Base-by-base conservation (phyloP, 2,888 invertebrate genomes). In the Encarsia formosa region DNA sequence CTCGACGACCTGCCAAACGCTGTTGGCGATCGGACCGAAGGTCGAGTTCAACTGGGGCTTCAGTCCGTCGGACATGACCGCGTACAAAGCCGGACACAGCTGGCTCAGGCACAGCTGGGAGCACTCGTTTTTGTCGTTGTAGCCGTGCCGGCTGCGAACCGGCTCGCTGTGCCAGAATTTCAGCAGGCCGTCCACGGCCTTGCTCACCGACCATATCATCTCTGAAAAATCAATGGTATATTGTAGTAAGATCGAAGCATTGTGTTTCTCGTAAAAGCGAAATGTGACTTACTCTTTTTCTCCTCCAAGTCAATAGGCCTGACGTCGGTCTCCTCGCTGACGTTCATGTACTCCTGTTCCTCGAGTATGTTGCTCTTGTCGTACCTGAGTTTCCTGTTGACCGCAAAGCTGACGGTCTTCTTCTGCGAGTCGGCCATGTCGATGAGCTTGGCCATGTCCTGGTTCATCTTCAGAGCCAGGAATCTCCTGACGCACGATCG, bases 1-100 rank as follows among this genome's bases (percentile, higher is more conserved):
- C 75, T 92, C 91, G 5, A 91, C 87, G 60, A 93, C 87, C 76
- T 88, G 87, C 92, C 92, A 93, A 44, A 91, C 89, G 6, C 89
- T 88, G 69, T 92, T 90, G 61, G 85, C 83, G 45, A 91, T 87
- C 16, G 87, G 85, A 35, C 92, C 92, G 68, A 92, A 92, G 32
- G 91, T 84, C 5, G 91, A 90, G 68, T 88, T 86, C 46, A 91
- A 79, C 60, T 81, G 84, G 29, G 88, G 86, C 68, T 87, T 87
- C 18, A 94, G 79, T 2, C 92, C 93, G 69, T 94, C 91, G 62
- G 87, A 84, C 65, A 94, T 81, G 51, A 93, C 81, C 4, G 87
- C 86, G 63, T 91, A 88, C 29, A 95, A 76, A 9, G 92, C 87
- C 2, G 92, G 91, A 69, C 92, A 92, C 32, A 94, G 76, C 39